Percentiles rank a stretch among this genome's conserved stretches.
Conservation (phyloP, 1,140 invertebrate genomes). For the Leptonema lineaticorne region DNA sequence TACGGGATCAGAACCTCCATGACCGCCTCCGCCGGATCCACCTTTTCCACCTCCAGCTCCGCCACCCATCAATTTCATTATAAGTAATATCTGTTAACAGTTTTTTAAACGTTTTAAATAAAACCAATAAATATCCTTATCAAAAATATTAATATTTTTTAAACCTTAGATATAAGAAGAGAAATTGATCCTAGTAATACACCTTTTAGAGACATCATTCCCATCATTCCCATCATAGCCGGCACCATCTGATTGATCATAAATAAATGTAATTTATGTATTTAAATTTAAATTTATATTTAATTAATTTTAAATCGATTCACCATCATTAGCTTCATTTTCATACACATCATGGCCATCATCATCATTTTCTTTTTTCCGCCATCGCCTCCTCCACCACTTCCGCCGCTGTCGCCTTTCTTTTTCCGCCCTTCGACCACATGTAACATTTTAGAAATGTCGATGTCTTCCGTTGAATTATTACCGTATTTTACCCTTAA, state of each 20-base stretch:
- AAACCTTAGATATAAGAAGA: slow-evolving; percentile 58
- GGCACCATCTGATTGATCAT: slow-evolving; percentile 50
- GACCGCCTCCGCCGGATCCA: slow-evolving; percentile 44
- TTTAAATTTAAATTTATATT: slow-evolving; percentile 7
- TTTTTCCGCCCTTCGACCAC: slow-evolving; percentile 48
- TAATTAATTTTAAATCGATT: slow-evolving; percentile 22
- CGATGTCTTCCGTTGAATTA: slow-evolving; percentile 47
- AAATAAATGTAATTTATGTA: not conserved
- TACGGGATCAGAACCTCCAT: slow-evolving; percentile 46
- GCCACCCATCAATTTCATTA: slow-evolving; percentile 57
- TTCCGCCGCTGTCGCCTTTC: slow-evolving; percentile 45
- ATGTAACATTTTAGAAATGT: slow-evolving; percentile 51
- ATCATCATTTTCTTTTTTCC: slow-evolving; percentile 63
- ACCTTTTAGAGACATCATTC: slow-evolving; percentile 59
- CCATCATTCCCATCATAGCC: slow-evolving; percentile 58
- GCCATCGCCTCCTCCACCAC: slow-evolving; percentile 45
- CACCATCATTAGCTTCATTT: slow-evolving; percentile 63
- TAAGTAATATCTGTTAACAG: slow-evolving; percentile 52
- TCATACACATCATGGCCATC: slow-evolving; percentile 62
- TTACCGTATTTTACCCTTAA: slow-evolving; percentile 43
- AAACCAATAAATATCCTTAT: slow-evolving; percentile 56
- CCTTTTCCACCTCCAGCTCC: slow-evolving; percentile 50
- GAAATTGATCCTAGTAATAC: slow-evolving; percentile 62
- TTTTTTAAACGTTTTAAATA: slow-evolving; percentile 1
- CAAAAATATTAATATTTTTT: slow-evolving; percentile 49